A percentile compares a stretch with the other conserved stretches of the same genome.
phyloP scores from a whole-genome alignment of 2,113 vertebrate genomes.

The Maccullochella peelii region DNA sequence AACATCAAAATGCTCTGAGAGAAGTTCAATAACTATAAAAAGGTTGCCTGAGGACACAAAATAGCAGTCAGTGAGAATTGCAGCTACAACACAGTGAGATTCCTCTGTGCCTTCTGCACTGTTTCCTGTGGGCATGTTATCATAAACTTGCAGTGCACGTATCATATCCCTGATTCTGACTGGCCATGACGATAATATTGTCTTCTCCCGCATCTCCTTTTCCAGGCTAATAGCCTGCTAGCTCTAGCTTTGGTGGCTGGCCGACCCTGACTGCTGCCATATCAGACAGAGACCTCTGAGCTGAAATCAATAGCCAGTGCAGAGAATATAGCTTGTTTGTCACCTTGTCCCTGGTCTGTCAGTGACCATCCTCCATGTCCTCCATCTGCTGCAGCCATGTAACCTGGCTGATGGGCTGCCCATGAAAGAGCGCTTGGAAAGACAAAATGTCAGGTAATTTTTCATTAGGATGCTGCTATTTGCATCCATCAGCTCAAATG shows the following conservation, averaged over 20 bases:
- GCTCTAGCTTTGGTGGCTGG: conserved; percentile 53
- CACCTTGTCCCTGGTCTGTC: conserved; percentile 76
- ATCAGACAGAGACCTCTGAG: conserved; percentile 74
- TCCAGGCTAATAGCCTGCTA: conserved; percentile 60
- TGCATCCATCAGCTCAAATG: conserved; percentile 38
- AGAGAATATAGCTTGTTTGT: conserved; percentile 75
- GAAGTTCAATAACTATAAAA: conserved; percentile 13
- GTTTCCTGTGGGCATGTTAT: conserved; percentile 26
- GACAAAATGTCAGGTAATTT: conserved; percentile 57
- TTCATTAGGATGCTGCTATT: conserved; percentile 57
- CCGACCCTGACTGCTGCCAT: conserved; percentile 74
- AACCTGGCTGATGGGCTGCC: conserved; percentile 46
- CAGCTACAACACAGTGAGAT: background rate
- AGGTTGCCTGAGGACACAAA: conserved; percentile 22
- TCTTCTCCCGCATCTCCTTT: conserved; percentile 54
- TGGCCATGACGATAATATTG: conserved; percentile 55
- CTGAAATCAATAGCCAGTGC: conserved; percentile 77
- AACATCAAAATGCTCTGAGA: conserved; percentile 27
- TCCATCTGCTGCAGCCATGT: conserved; percentile 55
- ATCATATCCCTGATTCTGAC: conserved; percentile 43
- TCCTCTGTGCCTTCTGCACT: conserved; percentile 12
- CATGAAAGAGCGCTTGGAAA: conserved; percentile 57
- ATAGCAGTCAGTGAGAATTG: conserved; percentile 14
- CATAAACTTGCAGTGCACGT: conserved; percentile 47
- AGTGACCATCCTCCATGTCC: conserved; percentile 64